Percentiles rank a stretch among this genome's conserved stretches.
Conservation (phyloP, 2,888 invertebrate species). For the Margaritifera margaritifera region DNA sequence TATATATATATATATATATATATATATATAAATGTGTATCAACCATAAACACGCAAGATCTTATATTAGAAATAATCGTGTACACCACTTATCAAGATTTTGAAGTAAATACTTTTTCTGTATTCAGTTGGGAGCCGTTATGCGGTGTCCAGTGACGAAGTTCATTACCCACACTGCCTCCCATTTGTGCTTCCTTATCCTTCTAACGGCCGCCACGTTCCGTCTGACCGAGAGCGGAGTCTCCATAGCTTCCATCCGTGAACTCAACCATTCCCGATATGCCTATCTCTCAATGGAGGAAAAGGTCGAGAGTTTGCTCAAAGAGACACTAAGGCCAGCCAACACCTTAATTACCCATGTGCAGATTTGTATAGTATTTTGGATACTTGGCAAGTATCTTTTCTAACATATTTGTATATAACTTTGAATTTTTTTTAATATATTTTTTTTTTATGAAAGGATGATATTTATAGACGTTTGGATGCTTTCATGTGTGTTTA, state of each 20-base stretch:
- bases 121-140: conserved; percentile 68
- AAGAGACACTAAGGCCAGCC: conserved; percentile 69
- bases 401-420: background rate
- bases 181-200: conserved; percentile 80
- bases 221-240: conserved; percentile 70
- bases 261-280: conserved; percentile 51
- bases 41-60: too few species aligned
- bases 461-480: background rate
- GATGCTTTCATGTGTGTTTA: conserved; percentile 8
- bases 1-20: too few species aligned
- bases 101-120: background rate
- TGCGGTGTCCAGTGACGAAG: conserved; percentile 80
- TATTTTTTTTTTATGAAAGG: background rate
- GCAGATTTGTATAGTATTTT: conserved; percentile 73
- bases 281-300: conserved; percentile 60
- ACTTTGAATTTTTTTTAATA: background rate
- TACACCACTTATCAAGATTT: too few species aligned
- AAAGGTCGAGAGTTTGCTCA: conserved; percentile 64
- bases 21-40: too few species aligned
- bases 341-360: conserved; percentile 71
- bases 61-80: too few species aligned
- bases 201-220: conserved; percentile 81
- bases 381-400: conserved; percentile 68
- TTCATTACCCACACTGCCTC: conserved; percentile 81
- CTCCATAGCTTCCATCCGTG: conserved; percentile 55